phyloP scores from a whole-genome alignment of 2,888 invertebrate species.

The Drosophila mercatorum region DNA sequence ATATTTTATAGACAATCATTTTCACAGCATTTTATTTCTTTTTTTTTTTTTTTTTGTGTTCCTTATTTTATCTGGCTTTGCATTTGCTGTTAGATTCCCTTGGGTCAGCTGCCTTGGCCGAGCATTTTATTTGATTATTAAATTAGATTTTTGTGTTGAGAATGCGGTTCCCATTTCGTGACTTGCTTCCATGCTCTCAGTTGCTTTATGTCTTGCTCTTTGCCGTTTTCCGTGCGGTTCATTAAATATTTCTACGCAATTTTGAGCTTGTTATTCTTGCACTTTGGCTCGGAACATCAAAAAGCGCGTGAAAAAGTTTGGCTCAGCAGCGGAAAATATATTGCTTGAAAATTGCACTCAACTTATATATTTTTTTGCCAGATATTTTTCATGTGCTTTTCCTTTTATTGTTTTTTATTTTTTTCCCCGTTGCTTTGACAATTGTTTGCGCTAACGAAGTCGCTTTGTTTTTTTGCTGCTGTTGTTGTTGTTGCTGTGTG shows the following conservation, averaged over 20 bases:
- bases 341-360: slow-evolving; percentile 75
- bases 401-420: not conserved
- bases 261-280: slow-evolving; percentile 72
- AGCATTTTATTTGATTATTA: slow-evolving; percentile 74
- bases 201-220: slow-evolving; percentile 3
- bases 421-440: slow-evolving; percentile 61
- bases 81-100: slow-evolving; percentile 39
- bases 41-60: slow-evolving; percentile 14
- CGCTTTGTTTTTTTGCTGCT: slow-evolving; percentile 69
- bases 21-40: not conserved
- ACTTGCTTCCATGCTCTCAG: not conserved
- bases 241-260: slow-evolving; percentile 71
- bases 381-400: slow-evolving; percentile 50
- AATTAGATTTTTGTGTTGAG: slow-evolving; percentile 64
- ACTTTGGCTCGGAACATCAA: slow-evolving; percentile 69
- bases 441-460: slow-evolving; percentile 75
- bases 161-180: slow-evolving; percentile 19
- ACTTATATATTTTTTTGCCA: slow-evolving; percentile 29
- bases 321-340: slow-evolving; percentile 66
- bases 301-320: slow-evolving; percentile 79
- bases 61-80: slow-evolving; percentile 50
- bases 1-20: not conserved
- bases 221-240: slow-evolving; percentile 36
- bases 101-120: slow-evolving; percentile 61
- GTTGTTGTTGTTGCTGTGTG: slow-evolving; percentile 50